These are phyloP conservation scores for Lasiurus borealis DNA, from an alignment of 2,113 vertebrate species.

Conservation along the genomic window DNA sequence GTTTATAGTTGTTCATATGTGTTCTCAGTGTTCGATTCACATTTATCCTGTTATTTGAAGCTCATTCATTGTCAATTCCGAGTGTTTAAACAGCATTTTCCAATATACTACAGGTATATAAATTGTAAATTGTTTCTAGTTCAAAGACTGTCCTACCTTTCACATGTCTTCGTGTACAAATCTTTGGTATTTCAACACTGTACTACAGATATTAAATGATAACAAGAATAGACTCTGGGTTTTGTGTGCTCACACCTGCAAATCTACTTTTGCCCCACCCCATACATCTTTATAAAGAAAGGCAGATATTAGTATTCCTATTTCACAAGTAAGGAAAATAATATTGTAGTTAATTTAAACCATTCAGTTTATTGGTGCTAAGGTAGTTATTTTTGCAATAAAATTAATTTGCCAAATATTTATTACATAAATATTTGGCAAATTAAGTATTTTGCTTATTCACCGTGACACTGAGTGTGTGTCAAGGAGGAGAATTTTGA, in stretches of 20 bases:
- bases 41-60: no score
- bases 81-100: no score
- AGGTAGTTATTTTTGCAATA: background rate
- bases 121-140: no score
- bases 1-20: background rate
- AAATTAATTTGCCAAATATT: constrained; percentile 3
- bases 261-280: background rate
- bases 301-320: background rate
- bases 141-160: no score
- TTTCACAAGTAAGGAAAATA: background rate
- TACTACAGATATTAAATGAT: background rate
- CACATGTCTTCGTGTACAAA: no score
- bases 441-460: background rate
- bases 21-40: no score
- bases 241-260: background rate
- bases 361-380: background rate
- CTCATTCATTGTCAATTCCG: no score
- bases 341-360: background rate
- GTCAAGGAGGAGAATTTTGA: background rate
- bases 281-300: background rate
- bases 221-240: background rate
- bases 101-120: no score
- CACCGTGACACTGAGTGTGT: background rate
- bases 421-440: no score
- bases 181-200: no score